Evolutionary conservation across 1,140 invertebrate genomes (phyloP).

Genomic region (Pinna nobilis): DNA sequence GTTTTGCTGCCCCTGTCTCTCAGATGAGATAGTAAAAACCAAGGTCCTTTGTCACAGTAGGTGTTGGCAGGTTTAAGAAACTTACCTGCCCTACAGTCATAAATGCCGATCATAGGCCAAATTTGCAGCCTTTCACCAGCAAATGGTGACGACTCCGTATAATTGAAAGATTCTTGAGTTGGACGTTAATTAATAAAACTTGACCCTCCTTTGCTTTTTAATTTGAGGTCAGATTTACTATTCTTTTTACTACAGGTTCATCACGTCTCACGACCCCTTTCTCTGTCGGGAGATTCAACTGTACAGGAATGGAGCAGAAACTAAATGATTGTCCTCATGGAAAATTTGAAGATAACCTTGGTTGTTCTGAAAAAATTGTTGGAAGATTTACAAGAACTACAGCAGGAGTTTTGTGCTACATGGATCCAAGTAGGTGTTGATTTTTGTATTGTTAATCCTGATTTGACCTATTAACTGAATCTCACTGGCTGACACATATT

Average conservation of each 20-base stretch:
- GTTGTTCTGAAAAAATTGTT: constrained; percentile 42
- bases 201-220: too few relatives aligned
- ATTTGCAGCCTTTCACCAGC: too few relatives aligned
- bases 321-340: constrained; percentile 42
- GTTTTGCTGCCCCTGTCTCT: too few relatives aligned
- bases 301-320: constrained; percentile 43
- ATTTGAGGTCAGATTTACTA: too few relatives aligned
- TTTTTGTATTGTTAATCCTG: neutral
- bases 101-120: too few relatives aligned
- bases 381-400: constrained; percentile 22
- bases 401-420: constrained; percentile 53
- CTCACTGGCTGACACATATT: neutral
- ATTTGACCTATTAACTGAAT: neutral
- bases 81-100: too few relatives aligned
- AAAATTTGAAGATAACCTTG: constrained; percentile 45
- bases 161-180: too few relatives aligned
- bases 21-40: too few relatives aligned
- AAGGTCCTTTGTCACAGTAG: too few relatives aligned
- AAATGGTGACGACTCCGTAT: too few relatives aligned
- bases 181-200: too few relatives aligned
- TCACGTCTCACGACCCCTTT: constrained; percentile 38
- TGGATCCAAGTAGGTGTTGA: constrained; percentile 31
- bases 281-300: constrained; percentile 46
- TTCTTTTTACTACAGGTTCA: constrained; percentile 21
- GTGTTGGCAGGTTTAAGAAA: too few relatives aligned